A percentile compares a stretch with the other conserved stretches of the same genome.
Conservation (phyloP, 92 coral and sea anemone genomes). For the Phenganax subtilis region DNA sequence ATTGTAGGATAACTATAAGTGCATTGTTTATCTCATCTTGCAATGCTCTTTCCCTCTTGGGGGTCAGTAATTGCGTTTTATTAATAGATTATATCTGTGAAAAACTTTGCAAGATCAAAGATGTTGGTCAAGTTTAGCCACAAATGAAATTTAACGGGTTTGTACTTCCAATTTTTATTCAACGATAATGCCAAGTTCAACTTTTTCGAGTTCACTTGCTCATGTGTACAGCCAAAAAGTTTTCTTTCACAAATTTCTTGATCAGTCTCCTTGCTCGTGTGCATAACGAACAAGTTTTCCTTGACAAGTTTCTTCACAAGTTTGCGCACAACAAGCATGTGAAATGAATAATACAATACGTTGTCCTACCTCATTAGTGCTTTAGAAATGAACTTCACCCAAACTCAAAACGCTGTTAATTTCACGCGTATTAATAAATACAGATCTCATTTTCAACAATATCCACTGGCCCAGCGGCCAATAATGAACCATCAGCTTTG, state of each 20-base stretch:
- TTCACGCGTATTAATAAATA: conserved; percentile 52
- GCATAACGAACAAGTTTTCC: too few relatives aligned
- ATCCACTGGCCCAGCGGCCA: conserved; percentile 93
- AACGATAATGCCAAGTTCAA: too few relatives aligned
- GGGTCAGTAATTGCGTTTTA: background rate
- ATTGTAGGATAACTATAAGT: background rate
- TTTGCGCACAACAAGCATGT: too few relatives aligned
- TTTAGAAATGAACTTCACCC: background rate
- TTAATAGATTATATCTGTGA: background rate
- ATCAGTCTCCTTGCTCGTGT: too few relatives aligned
- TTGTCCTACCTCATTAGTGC: background rate
- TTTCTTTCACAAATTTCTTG: too few relatives aligned
- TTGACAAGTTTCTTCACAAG: too few relatives aligned
- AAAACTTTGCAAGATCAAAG: background rate
- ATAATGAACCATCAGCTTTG: conserved; percentile 80
- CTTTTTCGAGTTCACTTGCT: too few relatives aligned
- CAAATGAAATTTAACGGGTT: too few relatives aligned
- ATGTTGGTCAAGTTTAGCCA: background rate
- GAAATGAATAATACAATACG: background rate
- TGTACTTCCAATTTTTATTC: too few relatives aligned
- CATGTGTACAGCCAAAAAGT: too few relatives aligned
- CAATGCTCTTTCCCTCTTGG: background rate
- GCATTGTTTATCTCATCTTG: background rate
- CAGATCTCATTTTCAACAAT: conserved; percentile 62
- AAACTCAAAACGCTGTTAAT: too few relatives aligned